phyloP scores from a whole-genome alignment of 2,888 invertebrate species.

The Hydrotaea diabolus region DNA sequence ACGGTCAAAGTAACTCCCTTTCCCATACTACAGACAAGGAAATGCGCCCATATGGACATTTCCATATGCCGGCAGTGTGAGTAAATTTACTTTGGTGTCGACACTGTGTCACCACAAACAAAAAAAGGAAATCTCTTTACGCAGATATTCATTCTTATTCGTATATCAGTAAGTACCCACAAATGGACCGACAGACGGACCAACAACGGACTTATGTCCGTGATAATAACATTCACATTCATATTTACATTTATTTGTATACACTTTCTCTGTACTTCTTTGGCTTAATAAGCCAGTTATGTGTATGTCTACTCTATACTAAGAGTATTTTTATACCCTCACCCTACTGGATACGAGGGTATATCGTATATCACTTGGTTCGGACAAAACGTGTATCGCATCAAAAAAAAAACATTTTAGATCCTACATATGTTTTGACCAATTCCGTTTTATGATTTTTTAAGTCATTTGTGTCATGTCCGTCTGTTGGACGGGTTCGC shows the following conservation, averaged over 20 bases:
- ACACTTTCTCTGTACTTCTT: not conserved
- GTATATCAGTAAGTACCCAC: not conserved
- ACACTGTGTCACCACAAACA: not conserved
- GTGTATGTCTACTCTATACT: not conserved
- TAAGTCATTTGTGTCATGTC: too few relatives aligned
- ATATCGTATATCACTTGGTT: too few relatives aligned
- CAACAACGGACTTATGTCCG: not conserved
- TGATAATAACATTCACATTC: not conserved
- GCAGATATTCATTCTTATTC: not conserved
- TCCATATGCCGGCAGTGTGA: not conserved
- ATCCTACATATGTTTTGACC: too few relatives aligned
- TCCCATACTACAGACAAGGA: not conserved
- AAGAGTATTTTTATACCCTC: not conserved
- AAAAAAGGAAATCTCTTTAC: not conserved
- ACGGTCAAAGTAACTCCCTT: not conserved
- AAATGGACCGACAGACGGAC: too few relatives aligned
- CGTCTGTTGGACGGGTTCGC: too few relatives aligned
- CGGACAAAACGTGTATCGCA: too few relatives aligned
- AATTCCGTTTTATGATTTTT: too few relatives aligned
- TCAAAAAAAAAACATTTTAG: too few relatives aligned
- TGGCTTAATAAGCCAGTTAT: not conserved
- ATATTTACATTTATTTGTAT: not conserved
- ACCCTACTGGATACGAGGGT: too few relatives aligned
- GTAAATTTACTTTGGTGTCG: not conserved
- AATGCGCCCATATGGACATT: not conserved